Evolutionary conservation across 2,888 invertebrate species (phyloP), one percentile per base, ranked within the genome.

Genomic region (Agapostemon virescens): DNA sequence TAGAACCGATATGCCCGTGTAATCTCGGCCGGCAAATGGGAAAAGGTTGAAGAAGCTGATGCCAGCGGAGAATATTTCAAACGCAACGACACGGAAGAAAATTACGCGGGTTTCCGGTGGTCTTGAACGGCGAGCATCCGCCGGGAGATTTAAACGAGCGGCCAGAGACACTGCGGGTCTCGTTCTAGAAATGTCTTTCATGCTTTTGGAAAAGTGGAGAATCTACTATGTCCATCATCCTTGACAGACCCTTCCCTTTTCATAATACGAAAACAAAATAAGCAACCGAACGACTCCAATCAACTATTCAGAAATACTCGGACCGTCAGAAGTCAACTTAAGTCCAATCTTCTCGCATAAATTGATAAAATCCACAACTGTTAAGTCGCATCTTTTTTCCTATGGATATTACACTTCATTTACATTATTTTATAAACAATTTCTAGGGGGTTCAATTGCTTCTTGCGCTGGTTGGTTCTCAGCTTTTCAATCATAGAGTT

Each of bases 61-160:
- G 64, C 64, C 64, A 66, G 64, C 23, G 64, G 40, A 36, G 67
- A 61, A 77, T 77, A 77, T 77, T 61, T 77, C 40, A 77, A 42
- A 67, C 45, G 67, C 73, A 77, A 77, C 73, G 77, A 73, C 77
- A 49, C 73, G 73, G 77, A 77, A 73, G 77, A 73, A 77, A 73
- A 73, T 77, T 77, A 68, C 73, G n/a, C 66, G 66, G 33, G 72
- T 42, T 64, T 33, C 66, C 67, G n/a, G 45, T 77, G n/a, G 15
- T 36, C 42, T 66, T 42, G 26, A 55, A 38, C 26, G 69, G 55
- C 52, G 40, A 40, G 26, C 55, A 55, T 58, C 69, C 58, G 58
- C 9, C 69, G 26, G 70, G 70, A 70, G 70, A 70, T 70, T 70
- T 70, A 70, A 70, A 40, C 55, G 58, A 11, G n/a, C 40, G 42